Base-by-base conservation (phyloP, 92 coral and sea anemone genomes). In the Umimayanthus chanpuru region DNA sequence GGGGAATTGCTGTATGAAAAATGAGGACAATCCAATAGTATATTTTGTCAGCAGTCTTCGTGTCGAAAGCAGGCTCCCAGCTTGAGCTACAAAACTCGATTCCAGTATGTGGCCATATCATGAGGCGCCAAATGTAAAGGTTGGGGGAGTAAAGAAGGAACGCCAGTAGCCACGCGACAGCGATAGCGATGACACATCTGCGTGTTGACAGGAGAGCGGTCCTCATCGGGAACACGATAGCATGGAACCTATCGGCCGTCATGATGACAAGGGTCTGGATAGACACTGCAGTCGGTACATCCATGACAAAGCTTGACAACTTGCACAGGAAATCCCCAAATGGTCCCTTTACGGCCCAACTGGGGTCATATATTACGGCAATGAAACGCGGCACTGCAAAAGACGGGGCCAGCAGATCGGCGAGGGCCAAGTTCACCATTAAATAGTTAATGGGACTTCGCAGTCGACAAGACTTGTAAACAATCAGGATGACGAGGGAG, bases 281-380 rank as follows among this genome's bases (percentile, higher is more conserved):
- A 23, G 73, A 58, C 4, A 81, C 74, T 2, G 53, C 53, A 2
- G 53, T 30, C 18, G 85, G 85, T 44, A 81, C 40, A 3, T 81
- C 85, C 73, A 81, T 36, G 9, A 18, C 50, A 39, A 81, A 81
- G 65, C 73, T 81, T 9, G 74, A 61, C 53, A 81, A 64, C 49
- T 81, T 81, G 71, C 85, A 81, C 74, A 81, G 39, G 53, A 81
- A 81, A 15, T 29, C 72, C 21, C 85, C 85, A 81, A 81, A 81
- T 9, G 74, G 30, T 36, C 85, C 85, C 36, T 64, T 64, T 3
- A 81, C 73, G 10, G 73, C 73, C 85, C 85, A 81, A 25, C 23
- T 36, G 32, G 53, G 85, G 65, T 81, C 73, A 32, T 58, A 81
- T 5, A 81, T 81, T 25, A 15, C 55, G 30, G 72, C 26, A 21